Percentiles rank a stretch among this genome's conserved stretches.
These are phyloP conservation scores for Ruditapes philippinarum DNA, from an alignment of 1,140 invertebrate species.

Conservation along the genomic window DNA sequence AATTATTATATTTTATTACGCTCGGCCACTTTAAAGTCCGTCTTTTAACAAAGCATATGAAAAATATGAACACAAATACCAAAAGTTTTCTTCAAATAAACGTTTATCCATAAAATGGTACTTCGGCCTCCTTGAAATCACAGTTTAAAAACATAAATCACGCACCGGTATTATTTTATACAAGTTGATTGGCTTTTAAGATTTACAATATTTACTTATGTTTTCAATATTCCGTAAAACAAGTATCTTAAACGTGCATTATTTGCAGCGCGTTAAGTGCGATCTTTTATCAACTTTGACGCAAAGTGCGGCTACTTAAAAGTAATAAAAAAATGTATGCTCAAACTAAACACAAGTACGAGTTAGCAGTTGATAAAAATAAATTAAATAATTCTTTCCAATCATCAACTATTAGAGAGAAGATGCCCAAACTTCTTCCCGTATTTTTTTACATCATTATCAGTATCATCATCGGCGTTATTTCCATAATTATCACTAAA, in stretches of 20 bases:
- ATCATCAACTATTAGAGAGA: no score
- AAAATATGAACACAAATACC: background rate
- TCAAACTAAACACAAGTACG: no score
- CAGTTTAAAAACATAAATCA: background rate
- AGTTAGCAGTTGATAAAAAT: no score
- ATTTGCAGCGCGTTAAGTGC: no score
- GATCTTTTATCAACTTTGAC: no score
- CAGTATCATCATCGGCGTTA: no score
- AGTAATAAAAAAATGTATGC: no score
- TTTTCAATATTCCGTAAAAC: slow-evolving; percentile 2
- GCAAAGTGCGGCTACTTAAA: no score
- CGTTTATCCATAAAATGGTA: slow-evolving; percentile 4
- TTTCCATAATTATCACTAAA: no score
- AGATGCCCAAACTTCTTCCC: no score
- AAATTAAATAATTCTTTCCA: no score
- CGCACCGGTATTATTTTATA: background rate
- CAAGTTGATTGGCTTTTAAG: slow-evolving; percentile 9
- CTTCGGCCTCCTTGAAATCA: background rate
- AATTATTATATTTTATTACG: background rate
- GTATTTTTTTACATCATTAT: no score
- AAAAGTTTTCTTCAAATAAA: slow-evolving; percentile 17
- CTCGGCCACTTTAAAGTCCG: background rate
- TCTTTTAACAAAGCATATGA: background rate
- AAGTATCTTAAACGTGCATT: background rate
- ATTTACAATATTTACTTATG: slow-evolving; percentile 22